Conservation (phyloP, 2,113 vertebrate genomes). For the Pangasianodon hypophthalmus region DNA sequence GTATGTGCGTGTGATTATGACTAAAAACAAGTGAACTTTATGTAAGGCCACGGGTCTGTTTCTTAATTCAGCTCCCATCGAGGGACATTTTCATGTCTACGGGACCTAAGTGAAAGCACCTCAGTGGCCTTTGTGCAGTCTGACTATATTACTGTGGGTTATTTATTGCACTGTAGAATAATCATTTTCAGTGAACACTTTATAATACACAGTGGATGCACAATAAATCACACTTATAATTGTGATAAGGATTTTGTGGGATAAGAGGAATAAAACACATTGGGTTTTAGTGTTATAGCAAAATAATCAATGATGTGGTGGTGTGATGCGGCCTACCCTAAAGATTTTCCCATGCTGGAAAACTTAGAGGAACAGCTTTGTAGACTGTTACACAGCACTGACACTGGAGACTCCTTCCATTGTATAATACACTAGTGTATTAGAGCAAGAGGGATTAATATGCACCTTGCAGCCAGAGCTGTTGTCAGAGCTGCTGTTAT, state of each 20-base stretch:
- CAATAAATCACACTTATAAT: background rate
- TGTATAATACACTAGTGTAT: background rate
- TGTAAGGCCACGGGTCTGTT: slow-evolving; percentile 40
- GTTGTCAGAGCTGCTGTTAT: background rate
- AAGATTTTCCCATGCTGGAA: background rate
- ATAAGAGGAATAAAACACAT: background rate
- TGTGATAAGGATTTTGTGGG: background rate
- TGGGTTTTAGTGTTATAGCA: background rate
- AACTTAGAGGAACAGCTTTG: background rate
- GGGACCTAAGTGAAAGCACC: slow-evolving; percentile 25
- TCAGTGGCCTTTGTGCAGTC: slow-evolving; percentile 19
- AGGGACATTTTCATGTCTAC: slow-evolving; percentile 13
- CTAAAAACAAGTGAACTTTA: slow-evolving; percentile 61
- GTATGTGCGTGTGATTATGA: slow-evolving; percentile 22
- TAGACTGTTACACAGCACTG: background rate
- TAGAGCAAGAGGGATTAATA: background rate
- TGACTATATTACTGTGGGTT: background rate
- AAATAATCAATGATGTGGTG: background rate
- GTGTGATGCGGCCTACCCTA: background rate
- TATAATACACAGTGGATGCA: background rate
- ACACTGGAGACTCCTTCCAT: background rate
- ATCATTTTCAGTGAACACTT: background rate
- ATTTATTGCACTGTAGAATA: background rate
- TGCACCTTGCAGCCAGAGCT: background rate
- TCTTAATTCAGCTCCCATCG: background rate